phyloP scores from a whole-genome alignment of 23 tunicate species.

The Ciona savignyi region DNA sequence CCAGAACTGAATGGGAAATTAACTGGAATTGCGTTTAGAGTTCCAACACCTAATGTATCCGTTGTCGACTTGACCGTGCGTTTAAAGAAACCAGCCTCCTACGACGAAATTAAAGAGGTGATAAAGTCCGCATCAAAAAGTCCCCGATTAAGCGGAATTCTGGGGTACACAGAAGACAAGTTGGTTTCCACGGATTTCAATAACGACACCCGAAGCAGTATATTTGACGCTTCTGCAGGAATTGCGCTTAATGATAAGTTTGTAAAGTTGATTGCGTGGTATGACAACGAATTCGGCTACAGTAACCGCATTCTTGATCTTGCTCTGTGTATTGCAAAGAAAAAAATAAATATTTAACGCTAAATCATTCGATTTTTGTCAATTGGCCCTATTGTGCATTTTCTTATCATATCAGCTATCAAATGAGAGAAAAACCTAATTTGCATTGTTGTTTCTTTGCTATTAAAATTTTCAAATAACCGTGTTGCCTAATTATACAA shows the following conservation, averaged over 20 bases:
- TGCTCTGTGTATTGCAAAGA: too few relatives aligned
- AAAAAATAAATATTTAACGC: too few relatives aligned
- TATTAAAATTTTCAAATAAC: too few relatives aligned
- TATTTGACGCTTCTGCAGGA: slow-evolving; percentile 11
- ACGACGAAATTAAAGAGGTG: slow-evolving; percentile 12
- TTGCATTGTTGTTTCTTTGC: too few relatives aligned
- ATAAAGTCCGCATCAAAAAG: background rate
- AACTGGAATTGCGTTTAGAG: slow-evolving; percentile 21
- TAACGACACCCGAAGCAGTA: slow-evolving; percentile 5
- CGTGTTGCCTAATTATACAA: too few relatives aligned
- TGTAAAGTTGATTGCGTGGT: background rate
- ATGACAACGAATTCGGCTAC: too few relatives aligned
- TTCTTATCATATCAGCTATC: too few relatives aligned
- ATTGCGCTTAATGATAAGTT: too few relatives aligned
- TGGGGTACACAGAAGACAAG: background rate
- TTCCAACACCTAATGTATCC: slow-evolving; percentile 25
- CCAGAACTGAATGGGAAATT: slow-evolving; percentile 18
- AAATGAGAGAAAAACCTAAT: too few relatives aligned
- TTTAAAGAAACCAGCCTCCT: slow-evolving; percentile 9
- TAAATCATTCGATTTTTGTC: too few relatives aligned
- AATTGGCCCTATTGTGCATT: too few relatives aligned
- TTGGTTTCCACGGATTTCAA: slow-evolving; percentile 19
- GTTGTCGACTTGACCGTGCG: slow-evolving; percentile 23
- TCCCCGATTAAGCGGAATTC: background rate
- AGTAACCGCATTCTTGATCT: too few relatives aligned